phyloP scores from a whole-genome alignment of 2,888 invertebrate genomes.

The Conomelus anceps region DNA sequence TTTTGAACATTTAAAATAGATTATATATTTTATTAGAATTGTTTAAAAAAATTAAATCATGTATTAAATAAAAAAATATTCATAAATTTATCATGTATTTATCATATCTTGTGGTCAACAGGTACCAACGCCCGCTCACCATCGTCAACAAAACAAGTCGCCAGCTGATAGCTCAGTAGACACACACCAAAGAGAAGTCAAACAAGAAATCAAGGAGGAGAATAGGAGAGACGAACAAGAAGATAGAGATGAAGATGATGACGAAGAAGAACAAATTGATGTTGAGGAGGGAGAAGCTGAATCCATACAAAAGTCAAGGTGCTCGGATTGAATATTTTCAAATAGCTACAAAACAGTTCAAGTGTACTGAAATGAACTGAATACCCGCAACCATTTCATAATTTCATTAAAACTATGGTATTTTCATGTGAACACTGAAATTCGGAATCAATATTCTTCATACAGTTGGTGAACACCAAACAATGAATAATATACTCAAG shows the following conservation, averaged over 20 bases:
- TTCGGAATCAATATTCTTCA: too few relatives aligned
- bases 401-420: too few relatives aligned
- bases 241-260: conserved; percentile 11
- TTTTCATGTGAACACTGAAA: too few relatives aligned
- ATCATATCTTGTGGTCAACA: not conserved
- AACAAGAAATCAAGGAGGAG: conserved; percentile 24
- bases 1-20: too few relatives aligned
- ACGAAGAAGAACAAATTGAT: conserved; percentile 26
- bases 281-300: conserved; percentile 17
- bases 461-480: too few relatives aligned
- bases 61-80: too few relatives aligned
- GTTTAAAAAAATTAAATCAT: too few relatives aligned
- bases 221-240: conserved; percentile 1
- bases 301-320: not conserved
- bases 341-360: not conserved
- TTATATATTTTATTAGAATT: too few relatives aligned
- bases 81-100: too few relatives aligned
- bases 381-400: too few relatives aligned
- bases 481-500: too few relatives aligned
- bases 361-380: too few relatives aligned
- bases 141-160: not conserved
- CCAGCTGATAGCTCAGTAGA: not conserved
- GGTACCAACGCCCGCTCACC: not conserved
- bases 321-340: not conserved
- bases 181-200: not conserved